Evolutionary conservation across 2,113 vertebrate species (phyloP).

Genomic region (Microtus ochrogaster): DNA sequence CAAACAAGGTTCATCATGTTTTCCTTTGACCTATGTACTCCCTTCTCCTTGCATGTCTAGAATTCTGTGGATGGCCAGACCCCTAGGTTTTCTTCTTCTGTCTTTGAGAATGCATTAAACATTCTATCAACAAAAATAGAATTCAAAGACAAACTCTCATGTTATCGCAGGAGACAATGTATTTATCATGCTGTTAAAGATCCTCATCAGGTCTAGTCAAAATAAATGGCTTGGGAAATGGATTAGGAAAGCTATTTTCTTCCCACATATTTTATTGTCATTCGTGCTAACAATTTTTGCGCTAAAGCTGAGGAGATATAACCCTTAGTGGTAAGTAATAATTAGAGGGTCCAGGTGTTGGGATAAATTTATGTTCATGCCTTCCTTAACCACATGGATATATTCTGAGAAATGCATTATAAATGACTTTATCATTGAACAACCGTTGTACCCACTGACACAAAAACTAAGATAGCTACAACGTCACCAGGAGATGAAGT

Average conservation of each 20-base stretch:
- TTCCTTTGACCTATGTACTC: neutral
- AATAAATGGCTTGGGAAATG: neutral
- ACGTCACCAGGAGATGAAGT: neutral
- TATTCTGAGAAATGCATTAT: neutral
- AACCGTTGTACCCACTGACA: neutral
- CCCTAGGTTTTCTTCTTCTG: neutral
- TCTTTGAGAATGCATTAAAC: neutral
- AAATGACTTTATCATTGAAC: neutral
- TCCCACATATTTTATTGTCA: neutral
- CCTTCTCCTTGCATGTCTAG: neutral
- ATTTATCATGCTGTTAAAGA: neutral
- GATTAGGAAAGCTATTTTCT: neutral
- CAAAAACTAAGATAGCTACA: neutral
- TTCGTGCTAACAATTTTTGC: neutral
- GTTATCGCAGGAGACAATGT: neutral
- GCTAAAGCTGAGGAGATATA: neutral
- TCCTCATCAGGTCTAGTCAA: neutral
- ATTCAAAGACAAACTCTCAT: slow-evolving; percentile 22
- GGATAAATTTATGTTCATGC: neutral
- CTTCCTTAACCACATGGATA: neutral
- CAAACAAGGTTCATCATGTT: fast-evolving
- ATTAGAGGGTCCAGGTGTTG: neutral
- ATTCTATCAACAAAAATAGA: neutral
- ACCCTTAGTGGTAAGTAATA: neutral
- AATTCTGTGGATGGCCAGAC: neutral